phyloP scores from a whole-genome alignment of 1,140 invertebrate species.

The Drosophila mojavensis region DNA sequence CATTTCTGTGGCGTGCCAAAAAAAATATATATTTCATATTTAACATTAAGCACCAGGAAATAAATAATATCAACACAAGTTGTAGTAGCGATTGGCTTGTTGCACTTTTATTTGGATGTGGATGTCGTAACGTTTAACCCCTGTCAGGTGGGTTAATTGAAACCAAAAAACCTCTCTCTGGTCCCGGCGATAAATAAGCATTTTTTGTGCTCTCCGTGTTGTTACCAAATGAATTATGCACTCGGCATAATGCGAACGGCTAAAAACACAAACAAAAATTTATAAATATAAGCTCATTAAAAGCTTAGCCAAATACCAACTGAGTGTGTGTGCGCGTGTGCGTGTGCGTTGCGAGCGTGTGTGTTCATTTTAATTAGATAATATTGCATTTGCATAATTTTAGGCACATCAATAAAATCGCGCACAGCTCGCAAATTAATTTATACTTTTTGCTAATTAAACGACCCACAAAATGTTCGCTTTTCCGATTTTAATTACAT shows the following conservation, averaged over 20 bases:
- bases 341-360: too few species aligned
- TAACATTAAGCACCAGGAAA: conserved; percentile 30
- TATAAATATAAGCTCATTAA: conserved; percentile 79
- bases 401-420: conserved; percentile 58
- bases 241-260: conserved; percentile 18
- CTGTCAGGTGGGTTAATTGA: conserved; percentile 63
- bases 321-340: neutral
- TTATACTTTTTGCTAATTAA: conserved; percentile 69
- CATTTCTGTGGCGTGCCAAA: conserved; percentile 54
- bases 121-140: conserved; percentile 59
- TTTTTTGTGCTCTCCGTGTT: neutral
- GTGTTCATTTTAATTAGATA: conserved; percentile 75
- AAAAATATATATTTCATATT: conserved; percentile 15
- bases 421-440: conserved; percentile 53
- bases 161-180: conserved; percentile 33
- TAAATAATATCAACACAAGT: conserved; percentile 25
- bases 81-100: conserved; percentile 6
- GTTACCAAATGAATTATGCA: conserved; percentile 52
- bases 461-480: conserved; percentile 55
- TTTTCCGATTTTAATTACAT: conserved; percentile 55
- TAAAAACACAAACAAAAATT: conserved; percentile 40
- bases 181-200: conserved; percentile 40
- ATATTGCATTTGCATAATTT: conserved; percentile 77
- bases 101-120: conserved; percentile 7
- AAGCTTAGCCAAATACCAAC: conserved; percentile 52